phyloP scores from a whole-genome alignment of 2,797 vertebrate genomes.

The Gymnoscopelus braueri region DNA sequence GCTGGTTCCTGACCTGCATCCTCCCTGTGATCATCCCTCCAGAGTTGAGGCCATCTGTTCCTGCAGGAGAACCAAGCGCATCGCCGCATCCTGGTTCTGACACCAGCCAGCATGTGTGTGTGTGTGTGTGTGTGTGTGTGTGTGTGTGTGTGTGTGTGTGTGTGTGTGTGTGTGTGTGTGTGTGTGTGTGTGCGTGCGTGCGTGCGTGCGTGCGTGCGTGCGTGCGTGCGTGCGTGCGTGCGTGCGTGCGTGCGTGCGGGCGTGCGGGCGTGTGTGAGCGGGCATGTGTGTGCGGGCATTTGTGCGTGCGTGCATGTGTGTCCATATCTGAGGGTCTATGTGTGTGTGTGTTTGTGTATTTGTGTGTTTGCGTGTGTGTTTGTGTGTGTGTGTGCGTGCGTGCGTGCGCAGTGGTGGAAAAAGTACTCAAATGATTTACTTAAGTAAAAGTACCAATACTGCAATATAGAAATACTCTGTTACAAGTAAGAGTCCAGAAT shows the following conservation, averaged over 20 bases:
- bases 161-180: conserved; percentile 3
- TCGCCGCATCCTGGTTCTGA: conserved; percentile 25
- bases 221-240: conserved; percentile 49
- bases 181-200: not conserved
- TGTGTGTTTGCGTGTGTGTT: not conserved
- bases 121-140: conserved; percentile 52
- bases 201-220: conserved; percentile 6
- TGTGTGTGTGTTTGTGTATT: too few relatives aligned
- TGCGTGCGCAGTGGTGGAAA: not conserved
- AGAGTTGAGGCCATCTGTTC: conserved; percentile 81
- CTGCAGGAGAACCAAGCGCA: conserved; percentile 66
- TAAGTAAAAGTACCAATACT: too few relatives aligned
- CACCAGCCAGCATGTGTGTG: conserved; percentile 29
- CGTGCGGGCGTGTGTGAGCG: conserved; percentile 49
- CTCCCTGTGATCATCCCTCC: conserved; percentile 76
- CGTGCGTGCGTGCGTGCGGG: conserved; percentile 40
- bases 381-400: conserved; percentile 1
- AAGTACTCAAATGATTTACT: too few relatives aligned
- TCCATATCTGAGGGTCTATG: not conserved
- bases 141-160: conserved; percentile 36
- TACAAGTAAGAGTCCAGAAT: too few relatives aligned
- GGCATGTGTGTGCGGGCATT: too few relatives aligned
- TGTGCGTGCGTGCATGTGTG: conserved; percentile 40
- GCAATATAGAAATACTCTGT: too few relatives aligned
- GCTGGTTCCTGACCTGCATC: conserved; percentile 76